Evolutionary conservation across 92 coral and sea anemone genomes (phyloP), one percentile per base, ranked within the genome.

Genomic region (Epizoanthus rinbou): DNA sequence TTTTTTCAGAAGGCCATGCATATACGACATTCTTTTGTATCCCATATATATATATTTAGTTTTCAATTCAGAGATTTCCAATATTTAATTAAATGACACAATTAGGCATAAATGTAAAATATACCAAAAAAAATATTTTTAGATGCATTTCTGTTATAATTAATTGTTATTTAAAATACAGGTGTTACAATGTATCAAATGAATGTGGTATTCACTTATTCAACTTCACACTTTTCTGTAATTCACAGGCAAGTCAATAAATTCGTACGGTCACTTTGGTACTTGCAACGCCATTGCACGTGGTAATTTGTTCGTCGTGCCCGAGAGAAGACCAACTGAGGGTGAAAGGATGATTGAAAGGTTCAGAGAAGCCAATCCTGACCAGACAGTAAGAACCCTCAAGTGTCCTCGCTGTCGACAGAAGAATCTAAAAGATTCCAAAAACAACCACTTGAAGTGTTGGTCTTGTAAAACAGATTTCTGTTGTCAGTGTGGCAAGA

Each of bases 381-480:
- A 54, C 56, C 80, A 63, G 68, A 65, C 13, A 58, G 33, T 82
- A 11, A 87, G 80, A 33, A 69, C 79, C 58, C 69, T 86, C 80
- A 50, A 76, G 54, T 96, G 99, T 69, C 92, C 94, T 39, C 89
- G 93, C 25, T 96, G 98, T 65, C 90, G 90, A 41, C 99, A 96
- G 89, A 93, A 87, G 57, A 93, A 92, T 45, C 66, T 96, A 43
- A 96, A 96, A 64, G 91, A 57, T 10, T 80, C 86, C 13, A 88
- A 57, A 43, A 84, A 94, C 85, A 96, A 96, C 76, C 95, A 89
- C 69, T 80, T 96, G 31, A 89, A 83, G 58, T 96, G 99, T 76
- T 96, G 98, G 99, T 86, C 98, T 14, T 96, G 99, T 79, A 96
- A 91, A 71, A 90, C 92, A 60, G 83, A 84, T 23, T 96, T 93